Evolutionary conservation across 2,888 invertebrate species (phyloP).

Genomic region (Deilephila elpenor): DNA sequence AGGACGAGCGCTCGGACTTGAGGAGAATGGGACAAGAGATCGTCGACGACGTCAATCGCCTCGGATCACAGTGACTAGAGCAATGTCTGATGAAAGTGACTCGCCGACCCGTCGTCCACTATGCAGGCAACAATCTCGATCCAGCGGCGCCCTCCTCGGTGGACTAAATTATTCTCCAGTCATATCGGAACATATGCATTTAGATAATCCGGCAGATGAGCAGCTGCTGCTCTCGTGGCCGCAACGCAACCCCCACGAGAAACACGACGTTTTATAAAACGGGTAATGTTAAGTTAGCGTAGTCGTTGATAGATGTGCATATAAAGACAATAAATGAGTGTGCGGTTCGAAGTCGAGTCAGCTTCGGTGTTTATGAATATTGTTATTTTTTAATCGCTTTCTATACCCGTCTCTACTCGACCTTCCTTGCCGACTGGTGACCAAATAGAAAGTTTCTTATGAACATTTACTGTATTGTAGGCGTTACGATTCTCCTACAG

Average conservation of each 20-base stretch:
- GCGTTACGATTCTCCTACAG: conserved; percentile 79
- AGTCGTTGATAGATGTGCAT: conserved; percentile 58
- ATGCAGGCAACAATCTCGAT: conserved; percentile 79
- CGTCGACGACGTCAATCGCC: conserved; percentile 85
- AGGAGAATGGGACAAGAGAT: conserved; percentile 67
- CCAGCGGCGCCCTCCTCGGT: conserved; percentile 78
- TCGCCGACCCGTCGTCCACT: conserved; percentile 80
- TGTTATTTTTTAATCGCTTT: conserved; percentile 72
- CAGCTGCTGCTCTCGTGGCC: conserved; percentile 85
- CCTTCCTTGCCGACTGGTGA: conserved; percentile 67
- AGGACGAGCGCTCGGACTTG: conserved; percentile 85
- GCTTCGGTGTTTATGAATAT: conserved; percentile 64
- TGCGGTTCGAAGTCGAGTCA: conserved; percentile 68
- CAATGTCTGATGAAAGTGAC: conserved; percentile 90
- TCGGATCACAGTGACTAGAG: conserved; percentile 88
- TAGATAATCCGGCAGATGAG: conserved; percentile 73
- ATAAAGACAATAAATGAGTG: conserved; percentile 74
- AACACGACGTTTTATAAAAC: conserved; percentile 76
- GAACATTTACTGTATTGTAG: conserved; percentile 71
- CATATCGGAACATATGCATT: conserved; percentile 62
- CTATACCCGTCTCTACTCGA: conserved; percentile 67
- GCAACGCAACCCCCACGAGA: conserved; percentile 59
- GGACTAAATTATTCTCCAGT: conserved; percentile 79
- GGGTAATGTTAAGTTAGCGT: conserved; percentile 61
- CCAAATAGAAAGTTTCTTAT: conserved; percentile 74